Base-by-base conservation (phyloP, 2,113 vertebrate species). In the Platysternon megacephalum region DNA sequence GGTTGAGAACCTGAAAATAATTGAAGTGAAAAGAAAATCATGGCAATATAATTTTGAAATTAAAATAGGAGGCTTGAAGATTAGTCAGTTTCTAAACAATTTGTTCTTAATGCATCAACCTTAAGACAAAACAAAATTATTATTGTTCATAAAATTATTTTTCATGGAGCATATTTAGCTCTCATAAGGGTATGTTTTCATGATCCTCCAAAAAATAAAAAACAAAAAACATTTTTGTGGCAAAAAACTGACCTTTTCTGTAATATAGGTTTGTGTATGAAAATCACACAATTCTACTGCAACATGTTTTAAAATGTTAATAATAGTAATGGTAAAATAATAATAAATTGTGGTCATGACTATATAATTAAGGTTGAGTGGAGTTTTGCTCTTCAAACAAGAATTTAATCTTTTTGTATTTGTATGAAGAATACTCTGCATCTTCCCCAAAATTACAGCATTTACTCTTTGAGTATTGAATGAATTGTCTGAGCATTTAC, bases 1-100 rank as follows among this genome's bases (percentile, higher is more conserved):
- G 98, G 96, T 99, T 99, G 97, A 99, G 98, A 89, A 99, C 99
- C 99, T 99, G 97, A 22, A 97, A 91, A 42, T 28, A 39, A 80
- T 89, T 19, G 2, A 46, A 29, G 21, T 4, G 82, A 55, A 79
- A 56, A 42, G 5, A 11, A 56, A 87, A 1, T 3, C 3, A 0
- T 0, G 35, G 91, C 11, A 82, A 3, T 1, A 39, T 29, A 12
- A 6, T 55, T 53, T 1, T 1, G 44, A 92, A 88, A n/a, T 51
- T 29, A 53, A 11, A 87, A 79, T 51, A 68, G 8, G 46, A n/a
- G 16, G 6, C 61, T n/a, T 5, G 86, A 82, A 79, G 55, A 56
- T 29, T 51, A 61, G 10, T 4, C 1, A 17, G 9, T 79, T 13
- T 17, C 51, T 6, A 95, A 92, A 51, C 74, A 28, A 78, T 21